These are phyloP conservation scores for Galerucella nymphaeae DNA, from an alignment of 2,888 invertebrate species.

Conservation along the genomic window DNA sequence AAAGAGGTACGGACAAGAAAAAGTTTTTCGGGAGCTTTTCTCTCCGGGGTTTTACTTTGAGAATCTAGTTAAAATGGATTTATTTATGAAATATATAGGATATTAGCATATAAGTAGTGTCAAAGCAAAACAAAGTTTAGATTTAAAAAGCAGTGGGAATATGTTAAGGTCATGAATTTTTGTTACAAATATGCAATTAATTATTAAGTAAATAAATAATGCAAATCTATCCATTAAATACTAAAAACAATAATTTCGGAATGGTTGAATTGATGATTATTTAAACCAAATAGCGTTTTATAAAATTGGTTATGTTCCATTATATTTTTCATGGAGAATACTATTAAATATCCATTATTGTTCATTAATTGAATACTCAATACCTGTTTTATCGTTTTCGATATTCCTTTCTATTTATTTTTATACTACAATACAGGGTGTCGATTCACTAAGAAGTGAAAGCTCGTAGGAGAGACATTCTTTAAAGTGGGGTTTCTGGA, in stretches of 20 bases:
- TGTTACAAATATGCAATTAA: no score
- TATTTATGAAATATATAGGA: neutral
- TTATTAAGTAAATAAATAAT: no score
- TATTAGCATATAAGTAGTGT: neutral
- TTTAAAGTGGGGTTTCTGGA: no score
- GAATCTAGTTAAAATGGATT: neutral
- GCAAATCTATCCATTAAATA: neutral
- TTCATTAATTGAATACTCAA: neutral
- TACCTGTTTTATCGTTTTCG: neutral
- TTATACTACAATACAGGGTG: no score
- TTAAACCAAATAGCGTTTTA: slow-evolving; percentile 23
- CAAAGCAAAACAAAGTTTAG: neutral
- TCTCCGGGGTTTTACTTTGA: slow-evolving; percentile 13
- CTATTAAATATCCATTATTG: slow-evolving; percentile 11
- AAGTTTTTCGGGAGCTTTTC: slow-evolving; percentile 29
- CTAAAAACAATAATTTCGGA: slow-evolving; percentile 12
- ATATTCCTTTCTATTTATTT: neutral
- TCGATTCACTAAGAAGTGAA: no score
- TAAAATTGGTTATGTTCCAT: slow-evolving; percentile 10
- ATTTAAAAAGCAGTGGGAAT: no score
- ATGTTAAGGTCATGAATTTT: no score
- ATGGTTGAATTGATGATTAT: slow-evolving; percentile 17
- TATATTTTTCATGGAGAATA: slow-evolving; percentile 1
- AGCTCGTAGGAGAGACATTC: no score
- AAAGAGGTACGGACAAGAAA: slow-evolving; percentile 18